These are phyloP conservation scores for Semnornis frantzii DNA, from an alignment of 2,113 vertebrate species.

Conservation along the genomic window DNA sequence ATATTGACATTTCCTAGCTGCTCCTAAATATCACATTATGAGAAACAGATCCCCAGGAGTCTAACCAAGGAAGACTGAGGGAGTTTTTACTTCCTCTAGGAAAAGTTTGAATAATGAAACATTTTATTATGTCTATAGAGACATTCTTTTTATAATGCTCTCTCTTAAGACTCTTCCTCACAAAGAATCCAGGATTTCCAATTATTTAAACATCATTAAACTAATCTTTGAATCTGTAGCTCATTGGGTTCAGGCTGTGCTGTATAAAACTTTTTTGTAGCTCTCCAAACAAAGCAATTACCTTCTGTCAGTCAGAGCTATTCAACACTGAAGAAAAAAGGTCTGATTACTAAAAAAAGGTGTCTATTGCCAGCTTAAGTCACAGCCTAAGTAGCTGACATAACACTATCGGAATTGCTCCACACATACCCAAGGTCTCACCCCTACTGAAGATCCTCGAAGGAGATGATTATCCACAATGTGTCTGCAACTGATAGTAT, in stretches of 20 bases:
- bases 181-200: conserved; percentile 1
- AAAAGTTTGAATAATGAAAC: neutral
- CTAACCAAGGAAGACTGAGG: neutral
- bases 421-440: neutral
- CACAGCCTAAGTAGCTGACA: neutral
- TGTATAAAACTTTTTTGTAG: neutral
- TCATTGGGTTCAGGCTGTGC: neutral
- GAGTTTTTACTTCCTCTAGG: conserved; percentile 5
- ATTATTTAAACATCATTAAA: neutral
- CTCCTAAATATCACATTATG: conserved; percentile 31
- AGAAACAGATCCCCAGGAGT: conserved; percentile 9
- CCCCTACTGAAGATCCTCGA: neutral
- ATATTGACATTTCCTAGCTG: conserved; percentile 21
- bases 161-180: neutral
- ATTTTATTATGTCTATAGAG: conserved; percentile 8
- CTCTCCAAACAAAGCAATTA: neutral
- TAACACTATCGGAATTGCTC: neutral
- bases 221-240: neutral
- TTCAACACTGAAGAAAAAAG: neutral
- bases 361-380: neutral
- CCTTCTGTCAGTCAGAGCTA: neutral
- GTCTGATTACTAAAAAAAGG: neutral
- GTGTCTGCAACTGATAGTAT: neutral
- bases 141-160: neutral
- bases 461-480: neutral